phyloP scores from a whole-genome alignment of 2,797 vertebrate species.

The Argentina silus region DNA sequence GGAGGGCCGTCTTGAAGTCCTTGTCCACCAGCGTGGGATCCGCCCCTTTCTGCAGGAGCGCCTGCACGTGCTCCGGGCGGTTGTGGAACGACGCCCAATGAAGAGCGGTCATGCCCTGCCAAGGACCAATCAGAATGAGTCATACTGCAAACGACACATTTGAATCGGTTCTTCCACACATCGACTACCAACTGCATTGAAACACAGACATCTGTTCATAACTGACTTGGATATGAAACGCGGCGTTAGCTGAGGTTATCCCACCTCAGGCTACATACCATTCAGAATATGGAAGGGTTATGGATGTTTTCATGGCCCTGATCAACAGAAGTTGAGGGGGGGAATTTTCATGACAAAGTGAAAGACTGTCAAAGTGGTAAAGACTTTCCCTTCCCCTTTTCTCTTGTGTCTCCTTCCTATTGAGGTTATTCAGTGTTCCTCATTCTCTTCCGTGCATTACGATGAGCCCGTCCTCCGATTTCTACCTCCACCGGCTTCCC shows the following conservation, averaged over 20 bases:
- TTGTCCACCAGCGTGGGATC: constrained; percentile 88
- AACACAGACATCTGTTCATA: neutral
- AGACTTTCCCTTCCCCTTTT: neutral
- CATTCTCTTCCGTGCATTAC: too few relatives aligned
- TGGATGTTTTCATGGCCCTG: too few relatives aligned
- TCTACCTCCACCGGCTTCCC: too few relatives aligned
- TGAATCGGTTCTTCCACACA: neutral
- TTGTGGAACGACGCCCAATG: constrained; percentile 92
- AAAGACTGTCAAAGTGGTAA: neutral
- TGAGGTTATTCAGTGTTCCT: neutral
- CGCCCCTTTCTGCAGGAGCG: constrained; percentile 84
- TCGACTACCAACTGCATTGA: too few relatives aligned
- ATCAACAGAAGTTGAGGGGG: too few relatives aligned
- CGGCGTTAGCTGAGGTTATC: too few relatives aligned
- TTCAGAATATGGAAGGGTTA: too few relatives aligned
- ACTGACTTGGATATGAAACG: neutral
- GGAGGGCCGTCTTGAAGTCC: constrained; percentile 88
- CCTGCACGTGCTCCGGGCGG: constrained; percentile 83
- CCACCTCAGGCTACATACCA: too few relatives aligned
- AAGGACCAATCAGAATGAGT: constrained; percentile 45
- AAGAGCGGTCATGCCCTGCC: constrained; percentile 87
- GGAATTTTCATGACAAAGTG: neutral
- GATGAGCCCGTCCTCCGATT: too few relatives aligned
- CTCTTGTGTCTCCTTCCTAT: neutral
- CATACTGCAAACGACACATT: neutral